These are phyloP conservation scores for Fregata magnificens DNA, from an alignment of 2,113 vertebrate species.

Conservation along the genomic window DNA sequence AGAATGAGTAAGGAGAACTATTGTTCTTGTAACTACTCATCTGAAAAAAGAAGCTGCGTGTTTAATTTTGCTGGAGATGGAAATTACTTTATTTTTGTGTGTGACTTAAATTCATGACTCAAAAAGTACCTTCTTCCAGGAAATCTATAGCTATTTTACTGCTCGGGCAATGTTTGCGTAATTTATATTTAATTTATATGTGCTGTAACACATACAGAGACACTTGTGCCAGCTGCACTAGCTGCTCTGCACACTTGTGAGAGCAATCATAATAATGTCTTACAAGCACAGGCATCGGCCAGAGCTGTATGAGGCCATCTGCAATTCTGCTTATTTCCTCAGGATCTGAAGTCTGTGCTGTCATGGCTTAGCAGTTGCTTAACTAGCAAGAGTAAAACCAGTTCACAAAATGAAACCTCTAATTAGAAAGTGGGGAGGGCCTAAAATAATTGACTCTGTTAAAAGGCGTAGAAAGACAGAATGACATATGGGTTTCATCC, in stretches of 20 bases:
- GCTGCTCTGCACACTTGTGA: neutral
- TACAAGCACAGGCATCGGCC: neutral
- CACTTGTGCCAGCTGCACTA: neutral
- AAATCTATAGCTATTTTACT: neutral
- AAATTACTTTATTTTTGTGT: neutral
- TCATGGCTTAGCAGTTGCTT: neutral
- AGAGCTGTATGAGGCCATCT: neutral
- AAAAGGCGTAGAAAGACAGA: neutral
- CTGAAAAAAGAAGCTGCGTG: neutral
- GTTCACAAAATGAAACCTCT: neutral
- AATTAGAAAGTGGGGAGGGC: neutral
- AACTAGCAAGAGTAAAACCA: neutral
- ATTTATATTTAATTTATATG: neutral
- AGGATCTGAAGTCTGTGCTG: neutral
- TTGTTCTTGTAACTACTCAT: neutral
- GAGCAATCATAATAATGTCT: neutral
- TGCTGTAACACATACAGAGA: neutral
- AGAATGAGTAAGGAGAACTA: neutral
- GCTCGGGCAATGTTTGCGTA: neutral
- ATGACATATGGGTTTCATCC: neutral
- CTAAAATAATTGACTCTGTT: neutral
- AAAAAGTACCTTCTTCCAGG: neutral
- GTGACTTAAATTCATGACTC: neutral
- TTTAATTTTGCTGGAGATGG: neutral
- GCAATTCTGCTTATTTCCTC: neutral